Evolutionary conservation across 2,113 vertebrate genomes (phyloP).

Genomic region (Melanostigma gelatinosum): DNA sequence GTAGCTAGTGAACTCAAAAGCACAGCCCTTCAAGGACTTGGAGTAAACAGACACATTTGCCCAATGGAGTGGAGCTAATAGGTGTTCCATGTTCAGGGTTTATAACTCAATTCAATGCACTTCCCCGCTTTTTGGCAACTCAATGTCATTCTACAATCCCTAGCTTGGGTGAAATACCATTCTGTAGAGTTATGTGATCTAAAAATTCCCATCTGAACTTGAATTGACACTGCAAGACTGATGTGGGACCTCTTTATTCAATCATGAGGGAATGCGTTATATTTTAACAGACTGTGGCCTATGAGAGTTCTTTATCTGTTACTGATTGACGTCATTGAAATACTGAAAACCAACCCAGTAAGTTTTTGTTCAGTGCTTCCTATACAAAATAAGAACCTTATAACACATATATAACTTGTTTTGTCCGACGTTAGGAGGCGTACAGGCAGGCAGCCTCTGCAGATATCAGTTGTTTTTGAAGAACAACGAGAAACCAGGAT

Average conservation of each 20-base stretch:
- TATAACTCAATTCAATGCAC: constrained; percentile 54
- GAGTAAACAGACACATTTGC: constrained; percentile 73
- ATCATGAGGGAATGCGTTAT: background rate
- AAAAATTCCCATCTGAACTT: constrained; percentile 3
- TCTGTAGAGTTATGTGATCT: constrained; percentile 6
- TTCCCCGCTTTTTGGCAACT: constrained; percentile 38
- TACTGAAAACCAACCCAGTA: background rate
- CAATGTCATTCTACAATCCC: constrained; percentile 28
- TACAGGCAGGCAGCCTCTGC: constrained; percentile 1
- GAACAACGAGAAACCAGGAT: background rate
- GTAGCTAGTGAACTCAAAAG: constrained; percentile 58
- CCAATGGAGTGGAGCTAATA: constrained; percentile 70
- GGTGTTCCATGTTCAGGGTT: constrained; percentile 59
- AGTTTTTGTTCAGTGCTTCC: background rate
- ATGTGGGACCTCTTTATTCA: background rate
- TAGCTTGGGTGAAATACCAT: background rate
- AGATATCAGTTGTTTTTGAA: constrained; percentile 21
- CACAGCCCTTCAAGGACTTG: constrained; percentile 71
- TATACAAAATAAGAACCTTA: background rate
- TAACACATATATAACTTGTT: background rate
- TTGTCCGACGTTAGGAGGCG: background rate
- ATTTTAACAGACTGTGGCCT: background rate
- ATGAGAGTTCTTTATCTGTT: background rate
- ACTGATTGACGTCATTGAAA: background rate
- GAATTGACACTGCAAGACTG: background rate